These are phyloP conservation scores for Sebastiscus albofasciatus DNA, from an alignment of 2,797 vertebrate genomes.

Conservation along the genomic window DNA sequence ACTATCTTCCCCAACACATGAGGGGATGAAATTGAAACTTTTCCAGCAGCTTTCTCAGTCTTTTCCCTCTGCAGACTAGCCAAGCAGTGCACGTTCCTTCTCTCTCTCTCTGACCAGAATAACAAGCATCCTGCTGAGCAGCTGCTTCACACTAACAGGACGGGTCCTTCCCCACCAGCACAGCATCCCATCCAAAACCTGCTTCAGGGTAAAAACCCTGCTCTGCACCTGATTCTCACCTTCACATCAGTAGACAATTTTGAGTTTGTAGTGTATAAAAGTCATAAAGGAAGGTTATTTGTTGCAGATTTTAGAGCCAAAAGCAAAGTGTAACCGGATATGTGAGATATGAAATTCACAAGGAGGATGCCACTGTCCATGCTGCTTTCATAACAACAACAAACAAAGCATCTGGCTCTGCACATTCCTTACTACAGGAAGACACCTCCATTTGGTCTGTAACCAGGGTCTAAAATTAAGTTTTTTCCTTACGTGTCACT, in stretches of 20 bases:
- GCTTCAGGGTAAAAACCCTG: not conserved
- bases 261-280: not conserved
- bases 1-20: not conserved
- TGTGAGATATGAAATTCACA: not conserved
- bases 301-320: not conserved
- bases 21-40: conserved; percentile 1
- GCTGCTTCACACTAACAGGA: conserved; percentile 57
- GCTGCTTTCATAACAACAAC: not conserved
- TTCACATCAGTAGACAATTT: not conserved
- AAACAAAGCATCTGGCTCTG: not conserved
- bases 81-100: conserved; percentile 37
- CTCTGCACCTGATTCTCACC: not conserved
- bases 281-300: not conserved
- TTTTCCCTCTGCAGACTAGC: conserved; percentile 33
- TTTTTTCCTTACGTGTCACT: too few relatives aligned
- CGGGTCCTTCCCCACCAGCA: conserved; percentile 16
- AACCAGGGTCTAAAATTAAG: not conserved
- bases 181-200: not conserved
- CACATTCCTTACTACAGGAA: not conserved
- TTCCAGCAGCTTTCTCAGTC: conserved; percentile 15
- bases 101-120: conserved; percentile 71
- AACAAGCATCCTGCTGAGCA: conserved; percentile 65
- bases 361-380: not conserved
- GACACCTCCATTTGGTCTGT: conserved; percentile 4
- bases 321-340: not conserved